These are phyloP conservation scores for Hipposideros armiger DNA, from an alignment of 2,113 vertebrate species.

Conservation along the genomic window DNA sequence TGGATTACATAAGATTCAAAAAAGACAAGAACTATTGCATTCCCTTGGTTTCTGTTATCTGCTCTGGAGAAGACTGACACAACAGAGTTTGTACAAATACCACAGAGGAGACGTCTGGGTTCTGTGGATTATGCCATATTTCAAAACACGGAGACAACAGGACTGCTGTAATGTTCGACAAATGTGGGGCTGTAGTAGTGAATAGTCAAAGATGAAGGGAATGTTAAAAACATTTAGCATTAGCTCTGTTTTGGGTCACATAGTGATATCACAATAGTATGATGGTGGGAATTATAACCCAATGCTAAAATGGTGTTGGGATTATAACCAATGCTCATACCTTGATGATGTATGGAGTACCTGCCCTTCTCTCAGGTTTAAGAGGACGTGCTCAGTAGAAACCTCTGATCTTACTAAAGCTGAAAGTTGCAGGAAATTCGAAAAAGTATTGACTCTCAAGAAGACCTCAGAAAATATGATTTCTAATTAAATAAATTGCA, in stretches of 20 bases:
- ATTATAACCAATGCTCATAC: background rate
- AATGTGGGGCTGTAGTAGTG: accelerated
- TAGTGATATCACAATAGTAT: accelerated
- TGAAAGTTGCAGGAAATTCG: background rate
- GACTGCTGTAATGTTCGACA: background rate
- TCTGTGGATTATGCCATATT: background rate
- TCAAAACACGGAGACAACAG: background rate
- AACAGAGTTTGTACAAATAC: background rate
- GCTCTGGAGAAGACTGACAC: background rate
- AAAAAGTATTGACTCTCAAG: background rate
- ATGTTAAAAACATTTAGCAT: background rate
- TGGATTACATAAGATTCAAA: background rate
- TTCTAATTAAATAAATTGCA: background rate
- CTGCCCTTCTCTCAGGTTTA: background rate
- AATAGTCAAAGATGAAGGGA: background rate
- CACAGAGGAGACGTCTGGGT: background rate
- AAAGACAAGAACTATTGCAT: background rate
- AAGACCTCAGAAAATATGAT: background rate
- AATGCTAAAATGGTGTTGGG: too few relatives aligned
- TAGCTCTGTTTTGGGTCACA: background rate
- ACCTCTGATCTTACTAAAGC: background rate
- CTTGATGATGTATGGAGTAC: background rate
- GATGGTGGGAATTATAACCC: background rate
- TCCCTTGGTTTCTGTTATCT: background rate
- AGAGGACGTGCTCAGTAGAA: background rate